Conservation (phyloP, 2,113 vertebrate species). For the Oenanthe melanoleuca region DNA sequence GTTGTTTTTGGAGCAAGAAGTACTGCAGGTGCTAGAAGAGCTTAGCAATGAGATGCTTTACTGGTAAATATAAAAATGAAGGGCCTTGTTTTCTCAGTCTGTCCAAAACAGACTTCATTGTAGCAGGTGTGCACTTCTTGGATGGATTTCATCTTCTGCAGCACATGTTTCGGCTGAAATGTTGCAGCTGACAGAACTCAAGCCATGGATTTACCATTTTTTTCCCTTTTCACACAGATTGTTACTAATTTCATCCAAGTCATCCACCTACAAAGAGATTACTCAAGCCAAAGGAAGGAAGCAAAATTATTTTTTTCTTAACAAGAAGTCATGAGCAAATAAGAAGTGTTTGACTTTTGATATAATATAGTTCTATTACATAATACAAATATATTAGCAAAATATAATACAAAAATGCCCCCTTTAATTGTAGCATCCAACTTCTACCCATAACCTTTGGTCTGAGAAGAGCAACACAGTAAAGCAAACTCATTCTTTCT, state of each 20-base stretch:
- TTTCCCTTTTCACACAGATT: neutral
- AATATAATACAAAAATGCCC: neutral
- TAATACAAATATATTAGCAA: neutral
- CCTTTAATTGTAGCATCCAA: neutral
- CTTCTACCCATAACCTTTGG: neutral
- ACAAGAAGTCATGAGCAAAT: neutral
- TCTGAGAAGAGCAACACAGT: neutral
- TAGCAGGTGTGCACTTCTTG: neutral
- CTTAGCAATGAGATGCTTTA: neutral
- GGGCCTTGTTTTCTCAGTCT: neutral
- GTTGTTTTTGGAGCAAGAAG: neutral
- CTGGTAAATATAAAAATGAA: neutral
- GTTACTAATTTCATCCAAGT: neutral
- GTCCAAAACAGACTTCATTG: neutral
- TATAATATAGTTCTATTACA: neutral
- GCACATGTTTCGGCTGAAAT: neutral
- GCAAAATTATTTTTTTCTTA: neutral
- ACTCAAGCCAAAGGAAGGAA: neutral
- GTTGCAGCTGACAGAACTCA: neutral
- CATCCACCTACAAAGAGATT: neutral
- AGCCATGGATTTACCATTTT: neutral
- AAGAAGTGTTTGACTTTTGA: neutral
- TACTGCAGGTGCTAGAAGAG: neutral
- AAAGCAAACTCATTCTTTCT: neutral
- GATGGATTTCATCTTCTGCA: neutral